These are phyloP conservation scores for Eospalax fontanierii DNA, from an alignment of 2,797 vertebrate species.

Conservation along the genomic window DNA sequence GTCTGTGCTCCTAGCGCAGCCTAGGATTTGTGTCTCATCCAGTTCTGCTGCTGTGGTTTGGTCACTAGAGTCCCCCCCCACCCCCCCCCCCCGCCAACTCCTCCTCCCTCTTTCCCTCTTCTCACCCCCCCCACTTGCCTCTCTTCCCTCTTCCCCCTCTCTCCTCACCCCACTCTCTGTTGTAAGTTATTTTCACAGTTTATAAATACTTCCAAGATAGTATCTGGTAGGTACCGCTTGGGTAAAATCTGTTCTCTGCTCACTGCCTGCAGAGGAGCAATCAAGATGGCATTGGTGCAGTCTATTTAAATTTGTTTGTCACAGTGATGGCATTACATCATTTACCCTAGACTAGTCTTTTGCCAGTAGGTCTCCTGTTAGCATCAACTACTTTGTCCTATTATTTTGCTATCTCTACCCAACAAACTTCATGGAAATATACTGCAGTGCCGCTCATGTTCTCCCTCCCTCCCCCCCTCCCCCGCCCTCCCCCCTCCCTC, in stretches of 20 bases:
- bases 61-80: background rate
- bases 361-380: background rate
- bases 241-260: background rate
- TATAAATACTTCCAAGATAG: background rate
- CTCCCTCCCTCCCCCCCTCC: background rate
- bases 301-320: background rate
- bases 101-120: too few species aligned
- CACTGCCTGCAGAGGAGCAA: background rate
- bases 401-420: background rate
- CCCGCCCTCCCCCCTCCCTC: background rate
- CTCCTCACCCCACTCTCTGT: fast-evolving
- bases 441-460: background rate
- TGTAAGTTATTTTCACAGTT: background rate
- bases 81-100: too few species aligned
- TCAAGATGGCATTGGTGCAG: background rate
- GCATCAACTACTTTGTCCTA: background rate
- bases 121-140: too few species aligned
- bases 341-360: background rate
- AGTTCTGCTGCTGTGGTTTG: background rate
- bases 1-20: background rate
- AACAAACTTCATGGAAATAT: background rate
- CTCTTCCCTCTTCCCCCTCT: too few species aligned
- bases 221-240: background rate
- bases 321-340: background rate
- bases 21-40: background rate